Conservation (phyloP, 1,140 invertebrate genomes). For the Tetragonula clypearis region DNA sequence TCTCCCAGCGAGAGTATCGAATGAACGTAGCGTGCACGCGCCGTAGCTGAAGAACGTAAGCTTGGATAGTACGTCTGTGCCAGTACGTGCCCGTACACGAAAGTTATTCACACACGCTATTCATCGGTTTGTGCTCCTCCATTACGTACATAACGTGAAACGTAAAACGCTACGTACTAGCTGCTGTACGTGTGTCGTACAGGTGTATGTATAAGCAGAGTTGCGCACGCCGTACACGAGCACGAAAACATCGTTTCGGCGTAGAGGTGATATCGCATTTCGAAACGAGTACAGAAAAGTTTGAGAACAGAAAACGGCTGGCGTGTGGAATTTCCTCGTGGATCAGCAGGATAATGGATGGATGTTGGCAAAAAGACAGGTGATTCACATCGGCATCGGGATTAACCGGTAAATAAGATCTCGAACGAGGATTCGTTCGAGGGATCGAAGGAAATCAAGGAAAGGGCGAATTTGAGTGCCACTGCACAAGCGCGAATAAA, state of each 20-base stretch:
- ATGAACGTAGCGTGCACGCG: conserved; percentile 53
- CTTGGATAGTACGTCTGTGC: conserved; percentile 46
- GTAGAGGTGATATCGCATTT: not conserved
- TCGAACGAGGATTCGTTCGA: no score
- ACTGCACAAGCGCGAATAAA: conserved; percentile 49
- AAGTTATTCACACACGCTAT: conserved; percentile 53
- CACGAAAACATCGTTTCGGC: conserved; percentile 39
- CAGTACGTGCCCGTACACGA: conserved; percentile 54
- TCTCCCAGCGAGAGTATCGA: conserved; percentile 51
- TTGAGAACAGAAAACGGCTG: not conserved
- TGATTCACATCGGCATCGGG: no score
- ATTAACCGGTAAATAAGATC: conserved; percentile 7
- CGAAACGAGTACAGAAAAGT: no score
- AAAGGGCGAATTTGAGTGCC: conserved; percentile 52
- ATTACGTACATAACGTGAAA: conserved; percentile 53
- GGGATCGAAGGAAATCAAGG: conserved; percentile 4
- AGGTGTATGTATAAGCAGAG: conserved; percentile 44
- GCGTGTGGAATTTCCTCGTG: no score
- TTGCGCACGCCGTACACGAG: conserved; percentile 40
- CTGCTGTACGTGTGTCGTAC: conserved; percentile 39
- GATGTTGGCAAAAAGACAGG: not conserved
- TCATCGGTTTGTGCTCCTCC: conserved; percentile 51
- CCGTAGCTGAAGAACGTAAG: conserved; percentile 50
- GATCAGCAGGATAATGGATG: not conserved
- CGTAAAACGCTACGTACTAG: conserved; percentile 51